A percentile compares a stretch with the other conserved stretches of the same genome.
Conservation (phyloP, 1,140 invertebrate species). For the Microplitis mediator region DNA sequence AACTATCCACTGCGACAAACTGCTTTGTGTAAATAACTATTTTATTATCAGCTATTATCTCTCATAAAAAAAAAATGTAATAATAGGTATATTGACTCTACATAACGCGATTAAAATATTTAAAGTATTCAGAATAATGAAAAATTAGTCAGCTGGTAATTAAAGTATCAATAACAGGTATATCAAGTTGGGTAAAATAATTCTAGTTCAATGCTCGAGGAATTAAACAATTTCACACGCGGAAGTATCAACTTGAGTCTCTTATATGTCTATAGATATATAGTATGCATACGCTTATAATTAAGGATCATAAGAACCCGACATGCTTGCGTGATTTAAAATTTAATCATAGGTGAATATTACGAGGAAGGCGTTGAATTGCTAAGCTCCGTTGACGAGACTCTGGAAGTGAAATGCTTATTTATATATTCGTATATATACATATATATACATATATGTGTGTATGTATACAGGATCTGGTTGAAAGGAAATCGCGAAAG, state of each 20-base stretch:
- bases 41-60: background rate
- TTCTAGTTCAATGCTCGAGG: too few relatives aligned
- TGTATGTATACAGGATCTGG: background rate
- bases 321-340: conserved; percentile 17
- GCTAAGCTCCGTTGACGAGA: conserved; percentile 19
- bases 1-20: conserved; percentile 19
- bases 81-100: too few relatives aligned
- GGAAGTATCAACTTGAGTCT: conserved; percentile 16
- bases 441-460: too few relatives aligned
- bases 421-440: background rate
- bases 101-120: too few relatives aligned
- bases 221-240: background rate
- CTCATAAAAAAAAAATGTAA: too few relatives aligned
- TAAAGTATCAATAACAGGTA: too few relatives aligned
- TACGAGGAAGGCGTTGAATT: conserved; percentile 19
- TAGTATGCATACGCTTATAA: conserved; percentile 1
- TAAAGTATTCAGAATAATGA: too few relatives aligned
- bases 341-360: conserved; percentile 19
- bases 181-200: too few relatives aligned
- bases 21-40: background rate
- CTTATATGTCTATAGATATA: background rate
- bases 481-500: conserved; percentile 26
- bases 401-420: conserved; percentile 19
- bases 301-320: conserved; percentile 19
- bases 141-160: too few relatives aligned